These are phyloP conservation scores for Agriopis marginaria DNA, from an alignment of 2,888 invertebrate genomes.

Conservation along the genomic window DNA sequence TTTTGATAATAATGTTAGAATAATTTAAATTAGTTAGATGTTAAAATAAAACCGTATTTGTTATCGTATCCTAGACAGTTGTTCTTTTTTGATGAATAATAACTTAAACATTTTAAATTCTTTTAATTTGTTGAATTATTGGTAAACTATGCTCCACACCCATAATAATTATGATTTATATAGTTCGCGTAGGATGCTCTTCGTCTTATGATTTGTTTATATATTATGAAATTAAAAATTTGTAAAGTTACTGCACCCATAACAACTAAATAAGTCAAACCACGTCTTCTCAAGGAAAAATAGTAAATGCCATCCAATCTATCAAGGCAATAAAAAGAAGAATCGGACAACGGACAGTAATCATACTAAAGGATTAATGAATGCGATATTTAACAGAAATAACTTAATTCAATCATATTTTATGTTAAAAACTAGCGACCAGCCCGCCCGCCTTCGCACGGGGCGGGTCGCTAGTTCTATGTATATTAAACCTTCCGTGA, in stretches of 20 bases:
- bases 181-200: neutral
- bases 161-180: neutral
- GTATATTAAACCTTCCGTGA: too few species aligned
- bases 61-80: too few species aligned
- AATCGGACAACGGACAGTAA: neutral
- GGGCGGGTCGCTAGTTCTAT: too few species aligned
- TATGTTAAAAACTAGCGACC: too few species aligned
- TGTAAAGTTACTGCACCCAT: slow-evolving; percentile 22
- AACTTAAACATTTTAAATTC: too few species aligned
- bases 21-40: too few species aligned
- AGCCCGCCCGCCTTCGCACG: too few species aligned
- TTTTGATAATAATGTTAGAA: too few species aligned
- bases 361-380: slow-evolving; percentile 2
- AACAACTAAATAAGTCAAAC: neutral
- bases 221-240: slow-evolving; percentile 17
- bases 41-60: too few species aligned
- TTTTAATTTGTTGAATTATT: too few species aligned
- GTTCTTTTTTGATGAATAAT: too few species aligned
- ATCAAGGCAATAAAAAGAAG: slow-evolving; percentile 12
- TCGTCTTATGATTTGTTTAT: slow-evolving; percentile 13
- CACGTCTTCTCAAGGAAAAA: slow-evolving; percentile 29
- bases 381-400: neutral
- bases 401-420: neutral
- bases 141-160: too few species aligned
- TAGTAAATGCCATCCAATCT: slow-evolving; percentile 26